These are phyloP conservation scores for Bombus ignitus DNA, from an alignment of 1,140 invertebrate species.

Conservation along the genomic window DNA sequence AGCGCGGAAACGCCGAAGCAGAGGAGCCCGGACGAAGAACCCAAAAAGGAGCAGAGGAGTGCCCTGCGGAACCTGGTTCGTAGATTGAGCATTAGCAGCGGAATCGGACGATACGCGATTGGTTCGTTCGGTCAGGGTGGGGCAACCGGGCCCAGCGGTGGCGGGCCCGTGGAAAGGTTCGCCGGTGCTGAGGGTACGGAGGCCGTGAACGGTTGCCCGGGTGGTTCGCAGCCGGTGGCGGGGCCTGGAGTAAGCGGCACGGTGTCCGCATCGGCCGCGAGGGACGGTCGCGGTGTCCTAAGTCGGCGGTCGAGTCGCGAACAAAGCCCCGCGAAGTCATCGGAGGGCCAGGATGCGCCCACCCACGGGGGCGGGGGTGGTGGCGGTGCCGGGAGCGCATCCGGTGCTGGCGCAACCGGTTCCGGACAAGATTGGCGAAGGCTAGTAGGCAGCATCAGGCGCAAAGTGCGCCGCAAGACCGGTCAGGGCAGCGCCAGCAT, in stretches of 20 bases:
- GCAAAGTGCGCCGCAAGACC: slow-evolving; percentile 76
- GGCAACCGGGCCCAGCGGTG: slow-evolving; percentile 36
- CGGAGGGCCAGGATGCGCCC: slow-evolving; percentile 55
- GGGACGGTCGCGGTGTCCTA: slow-evolving; percentile 73
- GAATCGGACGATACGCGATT: slow-evolving; percentile 48
- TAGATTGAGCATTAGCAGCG: slow-evolving; percentile 67
- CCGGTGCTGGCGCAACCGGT: slow-evolving; percentile 60
- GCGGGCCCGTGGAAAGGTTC: slow-evolving; percentile 21
- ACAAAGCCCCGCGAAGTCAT: slow-evolving; percentile 74
- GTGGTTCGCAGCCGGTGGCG: slow-evolving; percentile 40
- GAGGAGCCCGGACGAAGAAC: not conserved
- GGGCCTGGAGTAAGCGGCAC: slow-evolving; percentile 70
- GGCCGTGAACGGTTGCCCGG: slow-evolving; percentile 25
- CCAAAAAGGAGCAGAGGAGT: slow-evolving; percentile 30
- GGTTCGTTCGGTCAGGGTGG: slow-evolving; percentile 54
- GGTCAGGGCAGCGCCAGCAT: slow-evolving; percentile 71
- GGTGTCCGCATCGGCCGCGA: slow-evolving; percentile 76
- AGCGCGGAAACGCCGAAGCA: slow-evolving; percentile 29
- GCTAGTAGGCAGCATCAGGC: slow-evolving; percentile 80
- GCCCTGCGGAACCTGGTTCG: slow-evolving; percentile 66
- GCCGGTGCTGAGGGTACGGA: slow-evolving; percentile 22
- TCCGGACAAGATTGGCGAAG: slow-evolving; percentile 80
- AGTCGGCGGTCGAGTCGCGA: slow-evolving; percentile 77
- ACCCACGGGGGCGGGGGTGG: slow-evolving; percentile 52
- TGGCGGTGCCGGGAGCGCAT: slow-evolving; percentile 48